Evolutionary conservation across 1,140 invertebrate species (phyloP).

Genomic region (Apis mellifera): DNA sequence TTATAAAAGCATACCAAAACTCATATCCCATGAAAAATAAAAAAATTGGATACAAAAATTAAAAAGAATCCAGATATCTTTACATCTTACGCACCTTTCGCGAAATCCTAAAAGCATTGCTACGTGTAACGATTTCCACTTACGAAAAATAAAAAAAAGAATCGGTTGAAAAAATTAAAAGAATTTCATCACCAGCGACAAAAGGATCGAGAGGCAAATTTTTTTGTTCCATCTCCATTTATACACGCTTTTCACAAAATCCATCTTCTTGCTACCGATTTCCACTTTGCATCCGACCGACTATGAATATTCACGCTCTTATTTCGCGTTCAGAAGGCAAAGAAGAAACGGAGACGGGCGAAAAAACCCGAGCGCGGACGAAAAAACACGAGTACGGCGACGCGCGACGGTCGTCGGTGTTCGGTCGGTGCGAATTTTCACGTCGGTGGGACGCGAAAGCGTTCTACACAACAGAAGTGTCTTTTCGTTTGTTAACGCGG

Average conservation of each 20-base stretch:
- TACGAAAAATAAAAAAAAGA: too few relatives aligned
- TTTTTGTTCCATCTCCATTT: background rate
- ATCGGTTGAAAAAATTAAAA: background rate
- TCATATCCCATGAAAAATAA: too few relatives aligned
- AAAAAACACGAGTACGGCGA: background rate
- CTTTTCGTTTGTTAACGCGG: conserved; percentile 21
- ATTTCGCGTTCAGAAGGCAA: background rate
- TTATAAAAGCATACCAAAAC: too few relatives aligned
- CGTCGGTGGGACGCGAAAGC: background rate
- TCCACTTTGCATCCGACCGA: background rate
- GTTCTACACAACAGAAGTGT: conserved; percentile 2
- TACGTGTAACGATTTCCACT: too few relatives aligned
- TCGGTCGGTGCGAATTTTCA: background rate
- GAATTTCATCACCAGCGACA: background rate
- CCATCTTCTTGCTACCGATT: background rate
- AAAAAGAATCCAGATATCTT: too few relatives aligned
- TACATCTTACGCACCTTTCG: too few relatives aligned
- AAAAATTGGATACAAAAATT: too few relatives aligned
- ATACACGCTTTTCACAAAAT: background rate
- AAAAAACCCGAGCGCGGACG: background rate
- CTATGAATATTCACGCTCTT: conserved; percentile 10
- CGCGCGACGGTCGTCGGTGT: background rate
- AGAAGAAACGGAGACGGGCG: background rate
- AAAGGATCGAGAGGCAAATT: background rate
- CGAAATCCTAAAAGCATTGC: too few relatives aligned